Evolutionary conservation across 1,140 invertebrate genomes (phyloP), one percentile per base, ranked within the genome.

Genomic region (Idris sp.): DNA sequence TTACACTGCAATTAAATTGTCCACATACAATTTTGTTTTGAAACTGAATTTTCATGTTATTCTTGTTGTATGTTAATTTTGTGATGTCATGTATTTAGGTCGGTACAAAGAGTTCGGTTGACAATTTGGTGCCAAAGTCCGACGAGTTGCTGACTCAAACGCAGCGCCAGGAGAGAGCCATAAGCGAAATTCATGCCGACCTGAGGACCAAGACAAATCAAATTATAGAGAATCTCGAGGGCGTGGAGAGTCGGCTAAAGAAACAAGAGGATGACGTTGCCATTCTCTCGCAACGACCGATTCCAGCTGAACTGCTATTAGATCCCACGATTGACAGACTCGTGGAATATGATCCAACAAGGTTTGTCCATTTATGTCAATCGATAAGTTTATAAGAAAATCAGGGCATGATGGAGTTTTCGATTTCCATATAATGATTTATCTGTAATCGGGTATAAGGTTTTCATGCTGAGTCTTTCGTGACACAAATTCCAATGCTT

Each of bases 161-260:
- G 0, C 93, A 95, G 78, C 86, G 95, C 11, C 95, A 96, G 79
- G 94, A 96, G 80, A 89, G 95, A 9, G 94, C 94, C 6, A 96
- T 96, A 71, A 94, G 90, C 30, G 93, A 95, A 84, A 95, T 96
- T 48, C 94, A 96, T 81, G 92, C 92, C 16, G 95, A 96, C 83
- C 85, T 96, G 4, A 89, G 92, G 56, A 84, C 91, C 0, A 95
- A 95, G 84, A 93, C 94, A 0, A 95, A 96, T 81, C 91, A 95
- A 65, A 96, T 96, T 40, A 96, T 96, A 13, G 92, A 94, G 58
- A 96, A 96, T 81, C 87, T 96, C 51, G 93, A 94, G 79, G 92
- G 94, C 84, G 94, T 96, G 4, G 94, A 96, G 79, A 94, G 93
- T 68, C 89, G 93, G 26, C 82, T 96, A 16, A 94, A 94, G 84